These are phyloP conservation scores for Spodoptera litura DNA, from an alignment of 1,140 invertebrate species.

Conservation along the genomic window DNA sequence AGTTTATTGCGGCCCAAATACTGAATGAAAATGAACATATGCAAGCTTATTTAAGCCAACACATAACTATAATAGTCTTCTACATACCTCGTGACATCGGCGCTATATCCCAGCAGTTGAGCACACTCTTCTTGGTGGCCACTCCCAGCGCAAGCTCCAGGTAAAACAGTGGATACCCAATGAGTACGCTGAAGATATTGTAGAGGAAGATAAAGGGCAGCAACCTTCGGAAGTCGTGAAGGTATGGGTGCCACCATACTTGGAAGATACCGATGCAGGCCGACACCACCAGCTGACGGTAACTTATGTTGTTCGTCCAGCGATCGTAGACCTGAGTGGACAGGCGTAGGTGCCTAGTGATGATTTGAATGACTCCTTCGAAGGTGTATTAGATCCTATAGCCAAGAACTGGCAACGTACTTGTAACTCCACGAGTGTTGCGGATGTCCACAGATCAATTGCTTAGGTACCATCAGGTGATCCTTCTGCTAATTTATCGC, in stretches of 20 bases:
- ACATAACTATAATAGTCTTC: not conserved
- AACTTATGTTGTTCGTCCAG: constrained; percentile 80
- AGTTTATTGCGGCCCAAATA: no score
- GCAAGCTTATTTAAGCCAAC: not conserved
- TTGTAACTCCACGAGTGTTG: no score
- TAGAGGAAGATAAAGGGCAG: constrained; percentile 75
- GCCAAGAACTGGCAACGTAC: no score
- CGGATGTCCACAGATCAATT: no score
- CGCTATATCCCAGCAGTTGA: constrained; percentile 78
- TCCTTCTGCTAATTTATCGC: no score
- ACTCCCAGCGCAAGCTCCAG: constrained; percentile 76
- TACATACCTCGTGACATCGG: constrained; percentile 73
- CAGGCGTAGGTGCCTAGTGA: not conserved
- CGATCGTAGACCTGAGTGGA: constrained; percentile 64
- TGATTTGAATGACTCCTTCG: not conserved
- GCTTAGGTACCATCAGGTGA: no score
- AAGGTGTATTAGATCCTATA: no score
- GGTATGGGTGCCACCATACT: constrained; percentile 80
- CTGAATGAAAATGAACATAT: no score
- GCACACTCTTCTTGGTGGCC: constrained; percentile 73
- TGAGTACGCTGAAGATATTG: constrained; percentile 72
- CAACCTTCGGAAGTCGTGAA: constrained; percentile 69
- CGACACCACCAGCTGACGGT: constrained; percentile 75
- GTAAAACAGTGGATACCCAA: constrained; percentile 76
- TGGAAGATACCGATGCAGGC: constrained; percentile 76